Evolutionary conservation across 2,113 vertebrate species (phyloP), one percentile per base, ranked within the genome.

Genomic region (Sterna hirundo): DNA sequence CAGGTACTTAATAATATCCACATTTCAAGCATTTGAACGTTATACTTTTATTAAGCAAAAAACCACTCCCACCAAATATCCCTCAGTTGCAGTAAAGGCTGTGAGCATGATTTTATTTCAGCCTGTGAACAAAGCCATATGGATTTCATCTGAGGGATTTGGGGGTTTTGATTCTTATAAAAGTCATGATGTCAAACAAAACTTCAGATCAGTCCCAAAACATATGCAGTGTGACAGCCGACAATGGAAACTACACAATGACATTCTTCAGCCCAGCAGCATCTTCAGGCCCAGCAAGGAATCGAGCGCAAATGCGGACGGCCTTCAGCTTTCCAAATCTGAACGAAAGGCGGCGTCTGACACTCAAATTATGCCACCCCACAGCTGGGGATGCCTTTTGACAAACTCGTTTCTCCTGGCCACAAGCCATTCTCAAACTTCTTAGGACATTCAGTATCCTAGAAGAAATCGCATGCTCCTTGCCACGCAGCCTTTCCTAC

Each of bases 1-100:
- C 96, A 98, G 95, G 94, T 97, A 97, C 94, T 96, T 96, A 97
- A 97, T 90, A 97, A 94, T 91, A 96, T 96, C 94, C 95, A 95
- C 88, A 94, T 97, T 98, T 96, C 94, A 74, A 91, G 69, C 71
- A 95, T 94, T 84, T 96, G 95, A 97, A 94, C 1, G 0, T 71
- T 94, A 65, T 32, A 65, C 89, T 96, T 97, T 96, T 96, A 97
- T 94, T 95, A 93, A 97, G 91, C 89, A 96, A 94, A 90, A 94
- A 92, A 65, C 15, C 2, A 92, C 88, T 97, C 96, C 95, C 93
- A 96, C 93, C 80, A 95, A 96, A 97, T 96, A 95, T 97, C 97
- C 96, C 96, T 95, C 76, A 62, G 93, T 97, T 97, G 85, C 92
- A 96, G 93, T 97, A 97, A 97, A 97, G 89, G 79, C 95, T 90